Percentiles rank a stretch among this genome's conserved stretches.
Conservation (phyloP, 2,888 invertebrate species). For the Lissocephala sabroskyi region DNA sequence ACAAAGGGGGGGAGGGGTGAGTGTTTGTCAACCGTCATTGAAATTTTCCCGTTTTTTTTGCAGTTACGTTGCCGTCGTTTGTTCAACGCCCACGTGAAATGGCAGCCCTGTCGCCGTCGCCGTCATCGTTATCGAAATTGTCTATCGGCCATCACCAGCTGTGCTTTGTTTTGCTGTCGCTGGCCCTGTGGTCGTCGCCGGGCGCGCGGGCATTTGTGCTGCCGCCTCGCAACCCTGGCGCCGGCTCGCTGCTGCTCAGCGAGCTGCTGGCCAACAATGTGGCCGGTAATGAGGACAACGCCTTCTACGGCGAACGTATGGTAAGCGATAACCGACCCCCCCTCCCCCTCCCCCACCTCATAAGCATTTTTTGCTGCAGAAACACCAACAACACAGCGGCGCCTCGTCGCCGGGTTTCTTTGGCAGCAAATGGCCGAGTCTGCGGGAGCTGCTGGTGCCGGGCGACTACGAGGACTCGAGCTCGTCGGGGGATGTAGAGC, state of each 20-base stretch:
- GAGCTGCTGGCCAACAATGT: slow-evolving; percentile 36
- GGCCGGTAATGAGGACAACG: slow-evolving; percentile 39
- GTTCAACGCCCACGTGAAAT: slow-evolving; percentile 12
- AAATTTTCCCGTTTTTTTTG: too few relatives aligned
- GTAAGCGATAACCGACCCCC: slow-evolving; percentile 22
- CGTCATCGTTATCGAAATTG: slow-evolving; percentile 13
- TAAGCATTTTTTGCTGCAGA: slow-evolving; percentile 11
- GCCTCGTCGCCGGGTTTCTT: slow-evolving; percentile 45
- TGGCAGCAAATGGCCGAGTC: slow-evolving; percentile 59
- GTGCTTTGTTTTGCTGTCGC: slow-evolving; percentile 48
- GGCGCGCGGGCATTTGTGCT: slow-evolving; percentile 22
- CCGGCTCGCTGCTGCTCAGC: slow-evolving; percentile 40
- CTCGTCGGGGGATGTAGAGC: slow-evolving; percentile 28
- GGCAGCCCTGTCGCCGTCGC: slow-evolving; percentile 13
- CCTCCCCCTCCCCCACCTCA: too few relatives aligned
- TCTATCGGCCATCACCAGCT: slow-evolving; percentile 39
- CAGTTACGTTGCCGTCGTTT: too few relatives aligned
- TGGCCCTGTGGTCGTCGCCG: slow-evolving; percentile 38
- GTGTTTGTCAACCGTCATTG: too few relatives aligned
- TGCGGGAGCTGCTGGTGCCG: slow-evolving; percentile 54
- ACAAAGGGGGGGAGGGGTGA: too few relatives aligned
- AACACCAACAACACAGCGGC: slow-evolving; percentile 22
- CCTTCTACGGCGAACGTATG: slow-evolving; percentile 34
- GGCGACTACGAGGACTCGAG: slow-evolving; percentile 56
- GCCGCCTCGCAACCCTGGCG: slow-evolving; percentile 29